Conservation (phyloP, 2,797 vertebrate species). For the Spondyliosoma cantharus region DNA sequence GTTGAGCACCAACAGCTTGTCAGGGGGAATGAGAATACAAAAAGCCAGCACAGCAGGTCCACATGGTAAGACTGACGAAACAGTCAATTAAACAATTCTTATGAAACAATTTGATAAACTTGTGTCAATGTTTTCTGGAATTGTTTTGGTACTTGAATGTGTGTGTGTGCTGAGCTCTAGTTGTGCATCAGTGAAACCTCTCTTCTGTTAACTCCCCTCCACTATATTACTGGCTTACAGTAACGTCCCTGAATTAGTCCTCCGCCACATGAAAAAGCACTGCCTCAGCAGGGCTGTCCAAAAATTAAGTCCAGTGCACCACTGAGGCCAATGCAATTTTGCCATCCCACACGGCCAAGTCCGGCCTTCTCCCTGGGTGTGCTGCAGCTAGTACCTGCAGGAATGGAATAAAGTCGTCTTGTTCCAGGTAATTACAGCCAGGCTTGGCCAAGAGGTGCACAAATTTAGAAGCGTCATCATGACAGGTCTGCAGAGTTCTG, state of each 20-base stretch:
- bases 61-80: slow-evolving; percentile 31
- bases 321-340: slow-evolving; percentile 54
- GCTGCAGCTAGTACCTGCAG: slow-evolving; percentile 89
- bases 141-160: slow-evolving; percentile 6
- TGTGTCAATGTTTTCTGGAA: slow-evolving; percentile 17
- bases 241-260: slow-evolving; percentile 45
- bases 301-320: slow-evolving; percentile 52
- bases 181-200: neutral
- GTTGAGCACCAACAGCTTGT: slow-evolving; percentile 61
- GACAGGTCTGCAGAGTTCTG: slow-evolving; percentile 94
- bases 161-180: slow-evolving; percentile 11
- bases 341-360: slow-evolving; percentile 55
- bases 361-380: slow-evolving; percentile 66
- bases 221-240: slow-evolving; percentile 42
- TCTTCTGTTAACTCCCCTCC: slow-evolving; percentile 9
- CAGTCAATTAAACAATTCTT: slow-evolving; percentile 4
- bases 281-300: slow-evolving; percentile 49
- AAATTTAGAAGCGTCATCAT: slow-evolving; percentile 94
- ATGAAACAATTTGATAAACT: slow-evolving; percentile 22
- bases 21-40: slow-evolving; percentile 57
- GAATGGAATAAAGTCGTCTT: slow-evolving; percentile 98
- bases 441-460: slow-evolving; percentile 94
- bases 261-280: slow-evolving; percentile 56
- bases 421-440: slow-evolving; percentile 93
- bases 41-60: slow-evolving; percentile 62